These are phyloP conservation scores for Idaea dimidiata DNA, from an alignment of 2,888 invertebrate genomes.

Conservation along the genomic window DNA sequence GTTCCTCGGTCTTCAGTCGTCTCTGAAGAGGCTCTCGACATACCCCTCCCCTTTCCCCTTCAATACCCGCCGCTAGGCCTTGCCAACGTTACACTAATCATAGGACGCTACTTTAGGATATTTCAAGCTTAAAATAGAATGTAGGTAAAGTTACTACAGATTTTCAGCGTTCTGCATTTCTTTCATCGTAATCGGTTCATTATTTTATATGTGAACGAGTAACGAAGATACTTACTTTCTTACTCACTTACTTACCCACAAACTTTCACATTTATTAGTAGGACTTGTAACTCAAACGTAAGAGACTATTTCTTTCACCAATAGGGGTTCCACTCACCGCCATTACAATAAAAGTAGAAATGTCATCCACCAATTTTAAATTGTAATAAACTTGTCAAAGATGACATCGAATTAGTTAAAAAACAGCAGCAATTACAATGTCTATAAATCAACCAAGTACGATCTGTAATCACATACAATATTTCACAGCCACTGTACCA, in stretches of 20 bases:
- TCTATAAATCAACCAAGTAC: background rate
- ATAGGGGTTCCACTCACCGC: no score
- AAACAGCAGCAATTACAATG: background rate
- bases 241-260: no score
- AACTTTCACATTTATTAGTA: no score
- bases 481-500: background rate
- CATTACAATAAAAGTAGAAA: no score
- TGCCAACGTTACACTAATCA: background rate
- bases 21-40: constrained; percentile 33
- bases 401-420: background rate
- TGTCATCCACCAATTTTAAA: background rate
- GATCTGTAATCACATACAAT: background rate
- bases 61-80: constrained; percentile 6
- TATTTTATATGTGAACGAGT: no score
- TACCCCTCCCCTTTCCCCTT: constrained; percentile 19
- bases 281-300: no score
- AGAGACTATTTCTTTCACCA: no score
- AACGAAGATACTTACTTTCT: no score
- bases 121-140: background rate
- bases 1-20: constrained; percentile 30
- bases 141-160: background rate
- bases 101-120: background rate
- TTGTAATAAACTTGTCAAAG: background rate
- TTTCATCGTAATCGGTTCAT: no score
- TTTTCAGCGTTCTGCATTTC: no score